phyloP scores from a whole-genome alignment of 2,113 vertebrate genomes.

The Felis catus region DNA sequence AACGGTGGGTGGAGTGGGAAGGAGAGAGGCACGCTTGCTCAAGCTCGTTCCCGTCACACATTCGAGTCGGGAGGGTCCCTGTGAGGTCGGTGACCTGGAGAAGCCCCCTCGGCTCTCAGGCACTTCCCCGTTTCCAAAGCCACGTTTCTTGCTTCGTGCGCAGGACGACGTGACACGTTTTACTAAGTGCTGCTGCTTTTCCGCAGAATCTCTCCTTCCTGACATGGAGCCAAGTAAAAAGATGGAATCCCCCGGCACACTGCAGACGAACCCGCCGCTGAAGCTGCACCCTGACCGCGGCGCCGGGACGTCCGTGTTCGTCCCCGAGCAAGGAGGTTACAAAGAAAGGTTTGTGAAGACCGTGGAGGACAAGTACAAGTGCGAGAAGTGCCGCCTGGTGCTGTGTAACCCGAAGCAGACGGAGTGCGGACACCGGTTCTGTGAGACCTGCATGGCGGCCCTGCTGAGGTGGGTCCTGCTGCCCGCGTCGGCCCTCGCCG shows the following conservation, averaged over 20 bases:
- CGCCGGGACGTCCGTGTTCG: slow-evolving; percentile 78
- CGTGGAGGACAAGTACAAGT: slow-evolving; percentile 96
- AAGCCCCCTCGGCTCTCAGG: accelerated
- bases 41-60: accelerated
- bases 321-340: slow-evolving; percentile 94
- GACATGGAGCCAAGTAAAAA: slow-evolving; percentile 88
- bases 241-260: slow-evolving; percentile 80
- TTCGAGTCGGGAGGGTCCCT: background rate
- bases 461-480: slow-evolving; percentile 83
- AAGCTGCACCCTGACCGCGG: slow-evolving; percentile 85
- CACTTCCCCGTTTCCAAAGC: background rate
- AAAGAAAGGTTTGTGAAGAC: slow-evolving; percentile 93
- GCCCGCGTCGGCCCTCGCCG: accelerated
- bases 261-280: slow-evolving; percentile 84
- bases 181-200: background rate
- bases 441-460: slow-evolving; percentile 93
- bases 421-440: slow-evolving; percentile 97
- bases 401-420: slow-evolving; percentile 96
- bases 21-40: background rate
- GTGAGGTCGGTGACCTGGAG: accelerated
- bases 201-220: slow-evolving; percentile 72
- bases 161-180: accelerated
- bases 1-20: background rate
- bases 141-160: accelerated
- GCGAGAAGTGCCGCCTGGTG: slow-evolving; percentile 94